These are phyloP conservation scores for Podarcis lilfordi DNA, from an alignment of 2,797 vertebrate genomes.

Conservation along the genomic window DNA sequence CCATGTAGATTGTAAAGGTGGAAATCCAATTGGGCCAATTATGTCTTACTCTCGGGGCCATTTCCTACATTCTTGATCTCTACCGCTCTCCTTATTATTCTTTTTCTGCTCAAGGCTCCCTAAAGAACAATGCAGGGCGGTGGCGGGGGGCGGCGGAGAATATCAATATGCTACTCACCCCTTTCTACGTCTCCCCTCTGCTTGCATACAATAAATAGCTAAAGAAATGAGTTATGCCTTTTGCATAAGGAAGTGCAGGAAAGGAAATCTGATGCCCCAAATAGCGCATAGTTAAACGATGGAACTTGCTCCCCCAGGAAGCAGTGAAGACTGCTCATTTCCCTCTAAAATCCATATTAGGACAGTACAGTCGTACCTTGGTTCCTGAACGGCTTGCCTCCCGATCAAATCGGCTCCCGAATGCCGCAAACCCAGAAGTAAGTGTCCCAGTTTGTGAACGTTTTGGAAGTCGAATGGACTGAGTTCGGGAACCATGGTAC, in stretches of 20 bases:
- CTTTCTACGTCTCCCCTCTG: background rate
- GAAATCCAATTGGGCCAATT: background rate
- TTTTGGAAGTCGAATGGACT: too few species aligned
- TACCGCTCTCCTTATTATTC: background rate
- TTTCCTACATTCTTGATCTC: background rate
- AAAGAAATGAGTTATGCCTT: background rate
- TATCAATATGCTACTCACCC: background rate
- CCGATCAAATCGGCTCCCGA: too few species aligned
- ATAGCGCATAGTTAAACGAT: too few species aligned
- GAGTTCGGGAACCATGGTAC: too few species aligned
- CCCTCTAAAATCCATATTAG: too few species aligned
- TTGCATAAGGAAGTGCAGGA: background rate
- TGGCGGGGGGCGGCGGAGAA: background rate
- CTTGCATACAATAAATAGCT: background rate
- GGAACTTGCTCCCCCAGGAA: too few species aligned
- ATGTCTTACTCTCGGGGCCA: background rate
- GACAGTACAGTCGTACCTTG: too few species aligned
- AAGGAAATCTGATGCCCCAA: too few species aligned
- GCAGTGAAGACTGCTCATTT: too few species aligned
- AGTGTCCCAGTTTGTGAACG: too few species aligned
- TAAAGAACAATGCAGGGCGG: background rate
- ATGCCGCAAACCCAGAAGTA: too few species aligned
- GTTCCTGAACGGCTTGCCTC: too few species aligned
- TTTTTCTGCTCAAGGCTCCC: background rate
- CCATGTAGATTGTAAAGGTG: background rate